Base-by-base conservation (phyloP, 2,888 invertebrate species). In the Podabrus alpinus region DNA sequence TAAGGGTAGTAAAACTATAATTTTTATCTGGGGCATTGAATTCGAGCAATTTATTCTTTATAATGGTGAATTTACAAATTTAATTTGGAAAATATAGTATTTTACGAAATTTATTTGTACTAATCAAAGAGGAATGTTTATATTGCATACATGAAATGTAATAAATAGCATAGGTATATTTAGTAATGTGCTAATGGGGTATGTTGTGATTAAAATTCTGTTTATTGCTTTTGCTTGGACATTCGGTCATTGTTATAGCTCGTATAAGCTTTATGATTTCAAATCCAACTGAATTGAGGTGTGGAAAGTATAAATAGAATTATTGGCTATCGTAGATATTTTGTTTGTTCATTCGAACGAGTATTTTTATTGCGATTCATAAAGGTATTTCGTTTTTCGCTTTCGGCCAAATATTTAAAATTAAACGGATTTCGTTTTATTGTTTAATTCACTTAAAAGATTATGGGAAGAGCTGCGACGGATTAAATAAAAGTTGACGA, bases 131-230 rank as follows among this genome's bases (percentile, higher is more conserved):
- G 86, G 85, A 85, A 85, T 86, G 86, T 86, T 86, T 85, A 86
- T 85, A 85, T 85, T 83, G 84, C 84, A 72, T 81, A 82, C 83
- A 82, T 82, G 79, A 81, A 85, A 85, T 84, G 86, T 86, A 85
- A 85, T 84, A 85, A 79, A 79, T 85, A 82, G 80, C 82, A 85
- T 85, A 85, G 80, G 79, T 80, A 81, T 85, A 87, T 87, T 87
- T 87, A 86, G 86, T 87, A 86, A 86, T 84, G 86, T 84, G 86
- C 85, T 87, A 87, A 87, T 87, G 86, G 87, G 84, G 83, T 86
- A 85, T 86, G 85, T 85, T 84, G 86, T 86, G 87, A 87, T 87
- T 87, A 87, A 87, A 87, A 86, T 85, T 85, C 85, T 84, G 85
- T 86, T 87, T 87, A 86, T 87, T 86, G 86, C 86, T 84, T 83